Evolutionary conservation across 2,888 invertebrate genomes (phyloP), one percentile per base, ranked within the genome.

Genomic region (Fissipunctia ypsillon): DNA sequence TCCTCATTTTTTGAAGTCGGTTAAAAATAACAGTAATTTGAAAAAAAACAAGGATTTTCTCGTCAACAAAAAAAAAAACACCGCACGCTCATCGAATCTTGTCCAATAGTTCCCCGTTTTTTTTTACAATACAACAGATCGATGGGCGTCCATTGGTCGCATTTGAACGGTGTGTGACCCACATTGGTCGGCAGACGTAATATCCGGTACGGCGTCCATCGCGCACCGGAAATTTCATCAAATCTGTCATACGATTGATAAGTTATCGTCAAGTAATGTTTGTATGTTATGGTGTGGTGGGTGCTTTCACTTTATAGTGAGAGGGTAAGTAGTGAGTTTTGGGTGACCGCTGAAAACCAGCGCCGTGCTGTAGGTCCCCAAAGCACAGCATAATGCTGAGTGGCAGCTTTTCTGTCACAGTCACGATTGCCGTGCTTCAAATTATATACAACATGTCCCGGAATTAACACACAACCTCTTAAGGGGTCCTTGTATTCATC

Each of bases 151-250:
- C 76, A 84, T 76, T 80, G 79, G 66, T 28, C 61, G 38, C 56
- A 83, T 83, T 83, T 80, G 72, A 78, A 83, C 78, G 82, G 81
- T 68, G 69, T 75, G 75, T 83, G 85, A 83, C 83, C 85, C 83
- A 85, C 76, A 80, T 76, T 12, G 81, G 76, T 77, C 81, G 84
- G 84, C 84, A 77, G 86, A 81, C 84, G 90, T 88, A 93, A 93
- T 93, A 92, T 93, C 93, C 93, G 93, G 87, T 82, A 76, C 77
- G 81, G 52, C 67, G 69, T 75, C 76, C 66, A 77, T 76, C 76
- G 78, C 73, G 59, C 81, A 70, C 87, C 91, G 93, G 93, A 93
- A 90, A 91, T 93, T 93, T 91, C 92, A 92, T 92, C 91, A 92
- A 91, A 91, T 92, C 91, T 88, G 84, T 81, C 90, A 83, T 68